A percentile compares a stretch with the other conserved stretches of the same genome.
Conservation (phyloP, 1,140 invertebrate genomes). For the Formica selysi region DNA sequence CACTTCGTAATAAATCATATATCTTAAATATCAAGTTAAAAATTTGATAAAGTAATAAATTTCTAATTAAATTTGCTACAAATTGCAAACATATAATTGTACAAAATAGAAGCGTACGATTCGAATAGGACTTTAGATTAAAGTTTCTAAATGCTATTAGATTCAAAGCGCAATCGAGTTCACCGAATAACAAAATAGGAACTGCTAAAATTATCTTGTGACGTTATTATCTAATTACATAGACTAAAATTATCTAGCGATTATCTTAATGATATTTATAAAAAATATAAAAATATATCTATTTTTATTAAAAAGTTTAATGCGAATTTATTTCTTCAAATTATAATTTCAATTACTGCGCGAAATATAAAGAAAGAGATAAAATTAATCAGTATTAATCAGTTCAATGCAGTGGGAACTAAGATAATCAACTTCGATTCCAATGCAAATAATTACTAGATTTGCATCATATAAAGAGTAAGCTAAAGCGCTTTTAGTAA, state of each 20-base stretch:
- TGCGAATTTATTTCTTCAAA: not conserved
- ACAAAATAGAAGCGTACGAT: constrained; percentile 15
- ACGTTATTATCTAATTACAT: not conserved
- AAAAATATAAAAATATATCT: not conserved
- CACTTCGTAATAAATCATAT: not conserved
- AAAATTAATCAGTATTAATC: not conserved
- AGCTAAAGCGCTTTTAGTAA: constrained; percentile 33
- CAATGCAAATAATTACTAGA: not conserved
- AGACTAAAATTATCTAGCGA: not conserved
- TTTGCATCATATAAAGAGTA: constrained; percentile 15
- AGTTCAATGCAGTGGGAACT: not conserved
- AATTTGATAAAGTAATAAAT: not conserved
- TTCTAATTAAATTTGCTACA: constrained; percentile 6
- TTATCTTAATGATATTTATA: not conserved
- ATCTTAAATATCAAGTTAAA: not conserved
- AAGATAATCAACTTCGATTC: not conserved
- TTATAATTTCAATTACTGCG: not conserved
- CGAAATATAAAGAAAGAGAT: not conserved
- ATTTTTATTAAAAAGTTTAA: not conserved
- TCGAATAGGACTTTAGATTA: not conserved
- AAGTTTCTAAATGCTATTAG: constrained; percentile 1
- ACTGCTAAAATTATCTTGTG: not conserved
- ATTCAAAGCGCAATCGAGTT: not conserved
- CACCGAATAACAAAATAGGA: not conserved
- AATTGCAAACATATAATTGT: constrained; percentile 26